These are phyloP conservation scores for Hyles lineata DNA, from an alignment of 2,888 invertebrate genomes.

Conservation along the genomic window DNA sequence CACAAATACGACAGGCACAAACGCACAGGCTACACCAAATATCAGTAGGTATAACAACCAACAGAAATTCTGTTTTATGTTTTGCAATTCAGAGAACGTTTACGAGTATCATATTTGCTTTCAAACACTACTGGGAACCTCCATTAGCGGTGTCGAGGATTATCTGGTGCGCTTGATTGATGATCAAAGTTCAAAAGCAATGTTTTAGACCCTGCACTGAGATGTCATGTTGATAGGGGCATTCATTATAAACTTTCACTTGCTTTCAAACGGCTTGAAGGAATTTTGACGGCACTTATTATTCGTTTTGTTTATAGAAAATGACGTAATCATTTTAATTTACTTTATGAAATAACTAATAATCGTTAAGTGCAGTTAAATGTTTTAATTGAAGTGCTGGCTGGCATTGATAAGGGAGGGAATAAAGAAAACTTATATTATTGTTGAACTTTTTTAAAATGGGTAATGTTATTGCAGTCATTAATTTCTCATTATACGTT, in stretches of 20 bases:
- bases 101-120: not conserved
- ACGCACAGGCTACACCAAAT: too few relatives aligned
- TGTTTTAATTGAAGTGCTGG: too few relatives aligned
- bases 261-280: not conserved
- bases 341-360: too few relatives aligned
- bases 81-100: not conserved
- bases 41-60: too few relatives aligned
- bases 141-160: not conserved
- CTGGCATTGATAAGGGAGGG: too few relatives aligned
- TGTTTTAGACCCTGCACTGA: slow-evolving; percentile 31
- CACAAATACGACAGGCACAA: too few relatives aligned
- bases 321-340: not conserved
- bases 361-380: too few relatives aligned
- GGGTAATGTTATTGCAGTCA: too few relatives aligned
- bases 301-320: not conserved
- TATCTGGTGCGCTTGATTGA: slow-evolving; percentile 35
- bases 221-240: not conserved
- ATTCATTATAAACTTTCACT: slow-evolving; percentile 19
- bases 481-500: too few relatives aligned
- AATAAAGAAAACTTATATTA: too few relatives aligned
- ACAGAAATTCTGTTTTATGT: not conserved
- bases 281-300: not conserved
- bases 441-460: too few relatives aligned
- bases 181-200: slow-evolving; percentile 38
- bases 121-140: not conserved